phyloP scores from a whole-genome alignment of 1,140 invertebrate species.

The Copidosoma floridanum region DNA sequence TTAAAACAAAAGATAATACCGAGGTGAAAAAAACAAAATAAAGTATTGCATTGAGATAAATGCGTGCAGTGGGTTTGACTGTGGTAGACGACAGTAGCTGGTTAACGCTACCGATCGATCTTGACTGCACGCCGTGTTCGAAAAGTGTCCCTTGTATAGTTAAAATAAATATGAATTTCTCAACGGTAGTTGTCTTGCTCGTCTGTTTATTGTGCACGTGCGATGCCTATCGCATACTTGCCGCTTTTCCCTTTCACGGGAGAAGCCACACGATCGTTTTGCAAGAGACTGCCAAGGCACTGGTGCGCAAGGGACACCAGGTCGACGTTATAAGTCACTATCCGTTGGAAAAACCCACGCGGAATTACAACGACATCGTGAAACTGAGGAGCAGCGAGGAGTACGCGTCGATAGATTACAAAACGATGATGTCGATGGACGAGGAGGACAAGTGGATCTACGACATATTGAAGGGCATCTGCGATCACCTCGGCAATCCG shows the following conservation, averaged over 20 bases:
- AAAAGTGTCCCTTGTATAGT: too few species aligned
- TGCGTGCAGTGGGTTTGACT: too few species aligned
- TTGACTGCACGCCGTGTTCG: too few species aligned
- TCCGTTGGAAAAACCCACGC: slow-evolving; percentile 31
- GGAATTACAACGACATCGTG: slow-evolving; percentile 47
- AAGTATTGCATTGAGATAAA: too few species aligned
- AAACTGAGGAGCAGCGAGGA: background rate
- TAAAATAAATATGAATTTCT: too few species aligned
- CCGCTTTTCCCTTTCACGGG: slow-evolving; percentile 53
- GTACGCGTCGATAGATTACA: background rate
- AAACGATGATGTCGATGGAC: background rate
- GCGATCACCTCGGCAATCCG: slow-evolving; percentile 14
- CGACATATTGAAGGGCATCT: background rate
- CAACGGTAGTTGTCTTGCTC: too few species aligned
- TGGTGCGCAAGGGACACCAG: slow-evolving; percentile 55
- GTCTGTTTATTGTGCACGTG: too few species aligned
- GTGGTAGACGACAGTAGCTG: too few species aligned
- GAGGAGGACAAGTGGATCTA: background rate
- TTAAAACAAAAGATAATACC: too few species aligned
- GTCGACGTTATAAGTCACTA: slow-evolving; percentile 46
- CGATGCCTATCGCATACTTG: slow-evolving; percentile 41
- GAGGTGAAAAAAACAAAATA: too few species aligned
- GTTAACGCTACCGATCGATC: too few species aligned
- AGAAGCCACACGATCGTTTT: slow-evolving; percentile 61
- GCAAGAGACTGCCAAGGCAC: slow-evolving; percentile 51